Base-by-base conservation (phyloP, 1,140 invertebrate genomes). In the Metopolophium dirhodum region DNA sequence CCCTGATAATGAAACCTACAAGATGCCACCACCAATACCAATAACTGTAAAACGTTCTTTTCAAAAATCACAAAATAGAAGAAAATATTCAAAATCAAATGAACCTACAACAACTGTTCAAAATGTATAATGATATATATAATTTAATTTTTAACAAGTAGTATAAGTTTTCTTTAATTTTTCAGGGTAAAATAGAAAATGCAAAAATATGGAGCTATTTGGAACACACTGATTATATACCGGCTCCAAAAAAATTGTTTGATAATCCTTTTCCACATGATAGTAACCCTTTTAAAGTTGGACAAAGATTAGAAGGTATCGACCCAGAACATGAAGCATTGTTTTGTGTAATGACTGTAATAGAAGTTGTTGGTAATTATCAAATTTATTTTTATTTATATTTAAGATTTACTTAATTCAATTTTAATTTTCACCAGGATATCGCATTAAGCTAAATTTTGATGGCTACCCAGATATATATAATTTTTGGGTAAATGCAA, bases 401-500 rank as follows among this genome's bases (percentile, higher is more conserved):
- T 18, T 82, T 82, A 82, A 35, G 7, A 86, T 91, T 26, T 92
- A 37, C 1, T 61, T 51, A 3, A 61, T 90, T 35, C 57, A 23
- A 92, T 89, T 90, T 57, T 22, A 83, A 22, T 83, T 37, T 37
- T 37, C 20, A 51, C 54, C 82, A 96, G 97, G 97, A 41, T 97
- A 97, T 95, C 96, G 99, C 77, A 95, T 99, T 94, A 96, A 98
- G 91, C 95, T 99, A 9, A 98, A 98, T 95, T 99, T 99, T 95
- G 98, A 99, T 95, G 98, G 98, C 7, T 99, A 98, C 95, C 96
- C 97, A 0, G 97, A 98, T 94, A 96, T 97, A 95, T 98, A 98
- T 95, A 98, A 99, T 95, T 99, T 98, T 95, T 99, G 98, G 98
- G 96, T 97, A 26, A 99, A 99, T 95, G 97, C 97, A 1, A 97